phyloP scores from a whole-genome alignment of 2,113 vertebrate species.

The Xerus inauris region DNA sequence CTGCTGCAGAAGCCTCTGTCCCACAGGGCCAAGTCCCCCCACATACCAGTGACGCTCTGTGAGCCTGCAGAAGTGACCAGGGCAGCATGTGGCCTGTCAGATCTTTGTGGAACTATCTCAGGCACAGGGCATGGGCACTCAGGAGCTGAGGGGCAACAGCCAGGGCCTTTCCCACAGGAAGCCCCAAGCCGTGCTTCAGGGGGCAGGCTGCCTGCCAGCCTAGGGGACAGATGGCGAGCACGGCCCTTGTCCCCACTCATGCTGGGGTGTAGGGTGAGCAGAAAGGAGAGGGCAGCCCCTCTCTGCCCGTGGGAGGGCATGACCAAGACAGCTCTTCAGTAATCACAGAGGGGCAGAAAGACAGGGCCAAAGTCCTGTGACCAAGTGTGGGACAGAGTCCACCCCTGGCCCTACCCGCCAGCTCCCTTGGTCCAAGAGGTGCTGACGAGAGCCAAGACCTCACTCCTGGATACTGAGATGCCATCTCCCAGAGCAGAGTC shows the following conservation, averaged over 20 bases:
- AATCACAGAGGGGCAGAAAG: background rate
- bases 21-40: too few species aligned
- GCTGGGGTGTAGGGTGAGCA: too few species aligned
- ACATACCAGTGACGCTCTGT: rapidly evolving
- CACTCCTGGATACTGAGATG: rapidly evolving
- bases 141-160: too few species aligned
- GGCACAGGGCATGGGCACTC: background rate
- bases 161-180: background rate
- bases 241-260: too few species aligned
- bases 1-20: too few species aligned
- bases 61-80: background rate
- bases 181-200: too few species aligned
- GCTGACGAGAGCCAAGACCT: rapidly evolving
- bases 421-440: rapidly evolving
- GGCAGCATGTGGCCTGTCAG: rapidly evolving
- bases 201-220: background rate
- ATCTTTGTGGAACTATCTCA: background rate
- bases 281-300: rapidly evolving
- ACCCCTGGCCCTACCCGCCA: rapidly evolving
- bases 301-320: too few species aligned
- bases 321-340: background rate
- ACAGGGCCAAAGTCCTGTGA: background rate
- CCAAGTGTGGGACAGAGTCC: rapidly evolving
- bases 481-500: background rate
- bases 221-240: background rate